Base-by-base conservation (phyloP, 2,113 vertebrate species). In the Pao palembangensis region DNA sequence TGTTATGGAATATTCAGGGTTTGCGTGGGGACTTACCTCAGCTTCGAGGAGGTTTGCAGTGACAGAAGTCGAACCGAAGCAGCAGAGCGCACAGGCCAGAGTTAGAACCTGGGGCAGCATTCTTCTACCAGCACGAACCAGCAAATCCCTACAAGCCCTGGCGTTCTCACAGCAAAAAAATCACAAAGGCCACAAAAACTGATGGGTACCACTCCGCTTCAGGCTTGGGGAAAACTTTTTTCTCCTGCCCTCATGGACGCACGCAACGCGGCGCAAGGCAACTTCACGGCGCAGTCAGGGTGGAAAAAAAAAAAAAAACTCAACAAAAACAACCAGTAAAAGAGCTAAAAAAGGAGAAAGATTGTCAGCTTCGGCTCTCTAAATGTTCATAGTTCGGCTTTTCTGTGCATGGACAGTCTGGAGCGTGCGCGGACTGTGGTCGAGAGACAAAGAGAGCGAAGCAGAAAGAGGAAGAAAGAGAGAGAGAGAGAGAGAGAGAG, bases 11-110 rank as follows among this genome's bases (percentile, higher is more conserved):
- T 47, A 13, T 47, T 47, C 15, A 6, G 14, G 1, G 38, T 60
- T 52, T 50, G 2, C 20, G 50, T n/a, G 11, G 44, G 19, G 62
- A 38, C 87, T 87, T 67, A 91, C 91, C 89, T 92, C 88, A 1
- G 91, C 78, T 86, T 83, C 67, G 16, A 91, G 61, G 21, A 89
- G 76, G 56, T 87, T 69, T 43, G 89, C 88, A 50, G 77, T 54
- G 60, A 81, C 78, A n/a, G 83, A 88, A 71, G 69, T 75, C 16
- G 79, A 71, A 18, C 78, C 76, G 17, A 67, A 78, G 77, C 75
- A 85, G 57, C 70, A 80, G 48, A 90, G 74, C 43, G 58, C 73
- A 48, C 76, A 87, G 58, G 73, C 66, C 78, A 90, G 60, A 54
- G 71, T 57, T 60, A 90, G 46, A 50, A 91, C 69, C 68, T 71